Evolutionary conservation across 2,113 vertebrate species (phyloP), one percentile per base, ranked within the genome.

Genomic region (Xiphophorus couchianus): DNA sequence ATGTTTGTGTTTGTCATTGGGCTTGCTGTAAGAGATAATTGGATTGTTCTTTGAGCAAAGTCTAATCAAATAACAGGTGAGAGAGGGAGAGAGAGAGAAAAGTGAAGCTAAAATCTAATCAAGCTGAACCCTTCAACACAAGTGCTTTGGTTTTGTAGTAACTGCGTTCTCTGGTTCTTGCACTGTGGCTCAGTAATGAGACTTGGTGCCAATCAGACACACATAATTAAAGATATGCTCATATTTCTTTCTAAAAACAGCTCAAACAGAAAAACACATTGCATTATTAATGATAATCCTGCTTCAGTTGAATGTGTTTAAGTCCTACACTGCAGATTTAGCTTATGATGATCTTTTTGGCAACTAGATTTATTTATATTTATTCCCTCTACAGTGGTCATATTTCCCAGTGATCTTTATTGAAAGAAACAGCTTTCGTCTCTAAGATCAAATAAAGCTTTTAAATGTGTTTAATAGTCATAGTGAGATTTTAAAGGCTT

Each of bases 61-160:
- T 31, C 73, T 81, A 79, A 87, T 89, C 83, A 78, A 69, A 90
- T 83, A 86, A 90, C 83, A 78, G 77, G 72, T 1, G 74, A 67
- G 75, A 70, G 60, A 35, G 70, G 62, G 69, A 80, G 78, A 35
- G 77, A 84, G 82, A 86, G 51, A 58, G 51, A n/a, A 58, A 58
- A 58, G 51, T 86, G 66, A 69, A 61, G 69, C 86, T 78, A 77
- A 87, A 89, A 88, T 87, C 82, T 77, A 82, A 78, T 77, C 17
- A 27, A 75, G 71, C 35, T 13, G 13, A 66, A 71, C 74, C 84
- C 80, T 80, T 87, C 79, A 73, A 58, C 72, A n/a, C 17, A 29
- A 72, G 69, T 73, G 37, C 80, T 77, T n/a, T 1, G 2, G 48
- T 66, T 74, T 60, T 73, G 51, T 78, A 80, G 66, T 79, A 66